Conservation (phyloP, 2,797 vertebrate species). For the Buceros bicornis region DNA sequence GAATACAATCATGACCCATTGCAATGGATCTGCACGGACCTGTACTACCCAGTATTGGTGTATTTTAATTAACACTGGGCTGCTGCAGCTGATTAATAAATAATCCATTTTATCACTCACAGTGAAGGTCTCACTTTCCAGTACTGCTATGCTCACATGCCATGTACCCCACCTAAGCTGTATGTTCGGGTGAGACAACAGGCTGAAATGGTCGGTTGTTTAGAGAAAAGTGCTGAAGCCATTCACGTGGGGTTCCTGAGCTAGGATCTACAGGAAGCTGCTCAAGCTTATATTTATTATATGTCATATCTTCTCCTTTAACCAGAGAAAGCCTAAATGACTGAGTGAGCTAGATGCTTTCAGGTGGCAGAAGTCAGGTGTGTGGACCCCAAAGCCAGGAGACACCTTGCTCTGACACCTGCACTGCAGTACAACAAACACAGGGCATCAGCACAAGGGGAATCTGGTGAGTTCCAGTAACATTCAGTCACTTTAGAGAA, state of each 20-base stretch:
- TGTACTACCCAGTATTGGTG: background rate
- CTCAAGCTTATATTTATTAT: background rate
- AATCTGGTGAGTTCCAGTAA: background rate
- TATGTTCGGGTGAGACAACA: background rate
- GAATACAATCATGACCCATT: background rate
- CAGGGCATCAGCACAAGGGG: background rate
- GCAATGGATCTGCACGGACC: background rate
- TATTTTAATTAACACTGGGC: background rate
- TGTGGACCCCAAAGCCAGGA: background rate
- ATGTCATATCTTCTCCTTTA: background rate
- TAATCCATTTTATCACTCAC: background rate
- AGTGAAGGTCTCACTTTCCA: background rate
- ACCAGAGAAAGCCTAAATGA: background rate
- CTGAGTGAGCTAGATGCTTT: background rate
- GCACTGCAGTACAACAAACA: background rate
- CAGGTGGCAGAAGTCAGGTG: background rate
- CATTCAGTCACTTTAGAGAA: background rate
- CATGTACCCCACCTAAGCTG: accelerated
- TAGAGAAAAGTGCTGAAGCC: background rate
- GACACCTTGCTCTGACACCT: background rate
- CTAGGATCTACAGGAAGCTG: background rate
- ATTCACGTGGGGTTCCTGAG: background rate
- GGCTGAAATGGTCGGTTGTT: background rate
- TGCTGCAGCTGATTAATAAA: background rate
- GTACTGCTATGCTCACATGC: background rate